Conservation (phyloP, 1,140 invertebrate species). For the Scaptomyza graminum region DNA sequence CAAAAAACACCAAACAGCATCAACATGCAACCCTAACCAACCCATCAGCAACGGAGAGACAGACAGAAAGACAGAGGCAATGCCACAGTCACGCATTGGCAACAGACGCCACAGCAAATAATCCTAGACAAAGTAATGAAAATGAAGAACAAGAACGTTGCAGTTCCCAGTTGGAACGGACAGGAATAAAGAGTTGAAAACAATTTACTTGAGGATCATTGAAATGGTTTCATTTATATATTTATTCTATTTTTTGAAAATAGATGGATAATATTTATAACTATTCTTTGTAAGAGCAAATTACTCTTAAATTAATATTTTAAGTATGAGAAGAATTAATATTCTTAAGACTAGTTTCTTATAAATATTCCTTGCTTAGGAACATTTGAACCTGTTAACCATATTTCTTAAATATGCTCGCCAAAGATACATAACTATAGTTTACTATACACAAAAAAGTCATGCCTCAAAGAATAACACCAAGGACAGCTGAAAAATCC, state of each 20-base stretch:
- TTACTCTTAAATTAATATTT: no score
- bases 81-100: constrained; percentile 39
- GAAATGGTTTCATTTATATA: no score
- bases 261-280: no score
- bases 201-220: background rate
- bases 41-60: constrained; percentile 18
- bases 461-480: background rate
- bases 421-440: background rate
- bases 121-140: constrained; percentile 68
- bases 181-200: background rate
- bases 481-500: background rate
- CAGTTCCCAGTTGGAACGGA: constrained; percentile 27
- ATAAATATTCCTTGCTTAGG: no score
- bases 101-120: constrained; percentile 68
- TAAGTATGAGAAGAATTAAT: no score
- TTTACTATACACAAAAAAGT: background rate
- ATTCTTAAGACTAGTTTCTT: no score
- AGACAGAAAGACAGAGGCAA: constrained; percentile 6
- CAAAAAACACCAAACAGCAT: constrained; percentile 46
- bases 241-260: no score
- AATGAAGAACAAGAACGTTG: constrained; percentile 30
- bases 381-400: no score
- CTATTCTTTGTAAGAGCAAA: no score
- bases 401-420: no score
- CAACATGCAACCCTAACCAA: constrained; percentile 51